Conservation (phyloP, 2,888 invertebrate genomes). For the Venusia cambrica region DNA sequence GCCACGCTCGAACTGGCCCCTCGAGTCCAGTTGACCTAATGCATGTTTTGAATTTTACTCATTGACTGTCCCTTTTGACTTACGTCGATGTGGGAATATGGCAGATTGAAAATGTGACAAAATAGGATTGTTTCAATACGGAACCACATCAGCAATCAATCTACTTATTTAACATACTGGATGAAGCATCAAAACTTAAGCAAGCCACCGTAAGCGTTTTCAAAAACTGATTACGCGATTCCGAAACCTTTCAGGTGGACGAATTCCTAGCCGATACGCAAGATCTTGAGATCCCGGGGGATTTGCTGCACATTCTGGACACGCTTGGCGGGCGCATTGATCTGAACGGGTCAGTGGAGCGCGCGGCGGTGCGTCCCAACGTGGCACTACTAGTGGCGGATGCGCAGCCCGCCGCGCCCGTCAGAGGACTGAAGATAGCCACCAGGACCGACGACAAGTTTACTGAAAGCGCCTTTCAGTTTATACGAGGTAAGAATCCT, state of each 20-base stretch:
- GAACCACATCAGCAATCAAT: no score
- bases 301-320: constrained; percentile 58
- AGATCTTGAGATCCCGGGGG: constrained; percentile 51
- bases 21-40: no score
- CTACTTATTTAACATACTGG: no score
- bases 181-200: no score
- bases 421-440: constrained; percentile 57
- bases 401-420: constrained; percentile 46
- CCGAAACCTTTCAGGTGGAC: constrained; percentile 50
- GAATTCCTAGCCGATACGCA: constrained; percentile 44
- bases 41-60: no score
- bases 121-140: no score
- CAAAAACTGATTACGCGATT: no score
- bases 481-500: constrained; percentile 56
- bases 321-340: constrained; percentile 49
- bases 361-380: constrained; percentile 47
- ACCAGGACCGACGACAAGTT: constrained; percentile 38
- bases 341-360: constrained; percentile 46
- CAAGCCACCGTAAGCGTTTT: no score
- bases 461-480: constrained; percentile 49
- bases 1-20: no score
- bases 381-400: constrained; percentile 62
- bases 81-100: no score
- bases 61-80: no score
- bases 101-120: no score